Base-by-base conservation (phyloP, 64 coral and sea anemone genomes). In the Stichodactyla helianthus region DNA sequence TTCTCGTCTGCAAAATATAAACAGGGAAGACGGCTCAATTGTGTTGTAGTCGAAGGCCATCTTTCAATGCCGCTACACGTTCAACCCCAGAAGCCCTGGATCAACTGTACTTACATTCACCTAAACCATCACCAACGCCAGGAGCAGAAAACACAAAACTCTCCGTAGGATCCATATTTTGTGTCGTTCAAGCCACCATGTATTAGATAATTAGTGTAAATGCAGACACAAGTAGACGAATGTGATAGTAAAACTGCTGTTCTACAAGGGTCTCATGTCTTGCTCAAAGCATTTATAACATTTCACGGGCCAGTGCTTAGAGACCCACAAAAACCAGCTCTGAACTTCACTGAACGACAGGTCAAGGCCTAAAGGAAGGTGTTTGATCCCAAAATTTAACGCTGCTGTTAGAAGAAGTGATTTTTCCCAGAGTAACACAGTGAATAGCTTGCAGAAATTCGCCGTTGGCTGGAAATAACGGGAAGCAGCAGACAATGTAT, bases 1-100 rank as follows among this genome's bases (percentile, higher is more conserved):
- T 92, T 83, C 78, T 87, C 90, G 25, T 84, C 83, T 84, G 83
- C 56, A 63, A 84, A 58, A 84, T 51, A 84, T 35, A 59, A 59
- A 84, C 54, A 84, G 83, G 28, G 2, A 62, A 22, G 12, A n/a
- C 26, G 14, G 5, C 68, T 74, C 26, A 74, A 31, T 74, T 23
- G 1, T 27, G n/a, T 14, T 31, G 68, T 74, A 74, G 68, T 74
- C 68, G 68, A 2, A 13, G 7, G 6, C 79, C 50, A 54, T 82
- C 54, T 52, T 52, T 54, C 18, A 50, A 6, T 27, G 51, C 22
- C 10, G 51, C 79, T 52, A 20, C 10, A 22, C 8, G 18, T 3
- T 81, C 78, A 26, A 81, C 26, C 35, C 31, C 31, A 54, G 54
- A 82, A 54, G 23, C 51, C 79, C 7, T 54, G 51, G 2, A 51